Evolutionary conservation across 2,113 vertebrate genomes (phyloP).

Genomic region (Microcebus jonahi): DNA sequence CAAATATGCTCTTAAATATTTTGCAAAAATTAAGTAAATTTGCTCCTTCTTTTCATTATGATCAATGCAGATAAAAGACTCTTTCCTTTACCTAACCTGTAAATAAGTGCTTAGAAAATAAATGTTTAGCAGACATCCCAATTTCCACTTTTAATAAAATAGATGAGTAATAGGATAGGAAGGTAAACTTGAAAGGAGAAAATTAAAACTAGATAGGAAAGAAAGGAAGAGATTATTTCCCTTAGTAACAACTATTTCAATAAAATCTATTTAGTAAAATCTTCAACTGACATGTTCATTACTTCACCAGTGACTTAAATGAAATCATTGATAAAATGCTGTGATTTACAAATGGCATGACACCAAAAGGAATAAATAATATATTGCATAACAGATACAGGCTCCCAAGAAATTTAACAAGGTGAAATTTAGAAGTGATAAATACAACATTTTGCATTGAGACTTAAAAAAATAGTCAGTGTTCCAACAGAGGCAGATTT

Average conservation of each 20-base stretch:
- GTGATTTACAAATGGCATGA: slow-evolving; percentile 28
- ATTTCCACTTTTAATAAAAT: slow-evolving; percentile 23
- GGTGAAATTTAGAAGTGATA: slow-evolving; percentile 6
- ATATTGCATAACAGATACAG: background rate
- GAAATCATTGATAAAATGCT: slow-evolving; percentile 1
- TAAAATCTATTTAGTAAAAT: slow-evolving; percentile 16
- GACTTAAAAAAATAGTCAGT: background rate
- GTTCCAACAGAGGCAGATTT: background rate
- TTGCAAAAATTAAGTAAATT: slow-evolving; percentile 33
- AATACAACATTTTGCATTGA: background rate
- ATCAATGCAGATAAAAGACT: background rate
- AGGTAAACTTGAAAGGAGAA: background rate
- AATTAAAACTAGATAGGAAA: slow-evolving; percentile 3
- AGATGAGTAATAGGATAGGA: background rate
- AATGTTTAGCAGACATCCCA: background rate
- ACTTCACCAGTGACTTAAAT: background rate
- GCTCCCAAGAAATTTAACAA: background rate
- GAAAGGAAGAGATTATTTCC: background rate
- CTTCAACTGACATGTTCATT: background rate
- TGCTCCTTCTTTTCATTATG: background rate
- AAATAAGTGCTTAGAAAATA: slow-evolving; percentile 17
- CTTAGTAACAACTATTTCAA: slow-evolving; percentile 27
- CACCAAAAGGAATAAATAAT: slow-evolving; percentile 18
- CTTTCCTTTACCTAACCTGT: background rate
- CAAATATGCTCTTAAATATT: slow-evolving; percentile 21